Conservation (phyloP, 2,888 invertebrate genomes). For the Malacosoma neustria region DNA sequence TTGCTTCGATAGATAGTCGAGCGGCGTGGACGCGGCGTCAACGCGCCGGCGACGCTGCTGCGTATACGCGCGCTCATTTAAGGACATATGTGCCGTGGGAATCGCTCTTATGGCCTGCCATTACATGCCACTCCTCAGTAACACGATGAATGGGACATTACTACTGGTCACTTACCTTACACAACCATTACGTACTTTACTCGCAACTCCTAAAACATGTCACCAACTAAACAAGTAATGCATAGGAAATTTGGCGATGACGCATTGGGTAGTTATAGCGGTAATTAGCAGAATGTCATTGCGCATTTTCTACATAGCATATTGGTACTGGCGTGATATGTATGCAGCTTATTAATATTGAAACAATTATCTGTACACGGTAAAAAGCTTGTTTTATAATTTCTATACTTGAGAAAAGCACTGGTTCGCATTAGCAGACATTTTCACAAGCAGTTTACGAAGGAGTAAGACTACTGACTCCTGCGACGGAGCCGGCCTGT, state of each 20-base stretch:
- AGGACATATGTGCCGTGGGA: conserved; percentile 2
- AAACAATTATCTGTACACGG: too few relatives aligned
- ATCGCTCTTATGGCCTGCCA: not conserved
- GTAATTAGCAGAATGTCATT: conserved; percentile 35
- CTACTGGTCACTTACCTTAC: not conserved
- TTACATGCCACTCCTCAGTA: not conserved
- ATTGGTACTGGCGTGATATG: not conserved
- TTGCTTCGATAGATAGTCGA: not conserved
- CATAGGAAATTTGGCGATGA: not conserved
- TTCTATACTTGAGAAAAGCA: too few relatives aligned
- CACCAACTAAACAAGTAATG: not conserved
- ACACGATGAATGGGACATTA: not conserved
- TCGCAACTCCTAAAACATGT: not conserved
- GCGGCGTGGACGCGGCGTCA: not conserved
- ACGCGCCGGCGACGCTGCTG: not conserved
- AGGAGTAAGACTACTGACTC: too few relatives aligned
- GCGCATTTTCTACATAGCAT: conserved; percentile 36
- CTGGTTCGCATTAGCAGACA: too few relatives aligned
- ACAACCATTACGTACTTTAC: not conserved
- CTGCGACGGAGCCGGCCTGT: too few relatives aligned
- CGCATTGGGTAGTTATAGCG: not conserved
- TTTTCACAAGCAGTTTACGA: too few relatives aligned
- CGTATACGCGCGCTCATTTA: not conserved
- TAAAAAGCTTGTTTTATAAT: too few relatives aligned
- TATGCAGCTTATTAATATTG: not conserved